Evolutionary conservation across 2,888 invertebrate species (phyloP).

Genomic region (Marronus borbonicus): DNA sequence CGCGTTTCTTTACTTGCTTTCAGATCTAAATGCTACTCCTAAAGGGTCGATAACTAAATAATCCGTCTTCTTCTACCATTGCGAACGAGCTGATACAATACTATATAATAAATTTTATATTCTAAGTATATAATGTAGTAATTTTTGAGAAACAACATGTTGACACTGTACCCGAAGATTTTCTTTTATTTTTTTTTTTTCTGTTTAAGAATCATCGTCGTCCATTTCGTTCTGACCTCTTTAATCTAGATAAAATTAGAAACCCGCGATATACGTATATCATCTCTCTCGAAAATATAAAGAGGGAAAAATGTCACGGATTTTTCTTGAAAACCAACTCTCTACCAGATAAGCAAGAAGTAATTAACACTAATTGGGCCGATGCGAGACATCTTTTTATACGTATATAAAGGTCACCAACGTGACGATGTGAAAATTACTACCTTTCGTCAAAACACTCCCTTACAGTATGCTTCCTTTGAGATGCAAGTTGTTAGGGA

Average conservation of each 20-base stretch:
- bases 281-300: not conserved
- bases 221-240: no score
- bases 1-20: no score
- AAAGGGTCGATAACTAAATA: not conserved
- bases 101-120: constrained; percentile 19
- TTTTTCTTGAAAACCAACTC: not conserved
- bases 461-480: no score
- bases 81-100: not conserved
- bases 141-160: constrained; percentile 5
- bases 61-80: not conserved
- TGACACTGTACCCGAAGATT: not conserved
- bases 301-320: not conserved
- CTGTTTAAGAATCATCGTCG: not conserved
- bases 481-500: no score
- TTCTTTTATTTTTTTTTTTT: not conserved
- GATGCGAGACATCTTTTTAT: no score
- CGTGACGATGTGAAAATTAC: no score
- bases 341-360: constrained; percentile 2
- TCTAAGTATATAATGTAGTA: constrained; percentile 23
- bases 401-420: no score
- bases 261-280: no score
- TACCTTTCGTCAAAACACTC: no score
- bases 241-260: no score
- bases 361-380: constrained; percentile 9
- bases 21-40: no score